Evolutionary conservation across 2,888 invertebrate species (phyloP), one percentile per base, ranked within the genome.

Genomic region (Melieria crassipennis): DNA sequence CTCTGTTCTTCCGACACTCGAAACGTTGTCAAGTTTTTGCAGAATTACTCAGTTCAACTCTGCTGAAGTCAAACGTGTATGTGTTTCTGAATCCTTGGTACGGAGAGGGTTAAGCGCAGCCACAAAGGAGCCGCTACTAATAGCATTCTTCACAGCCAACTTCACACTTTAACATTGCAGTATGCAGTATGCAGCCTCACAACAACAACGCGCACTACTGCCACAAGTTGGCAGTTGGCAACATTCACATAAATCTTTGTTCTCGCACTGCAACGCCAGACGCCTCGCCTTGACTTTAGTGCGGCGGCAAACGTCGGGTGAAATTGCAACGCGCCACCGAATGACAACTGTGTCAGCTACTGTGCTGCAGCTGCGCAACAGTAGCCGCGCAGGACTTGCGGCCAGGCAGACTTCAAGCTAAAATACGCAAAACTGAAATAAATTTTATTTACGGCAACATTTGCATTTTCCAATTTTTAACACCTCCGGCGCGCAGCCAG

Each of bases 301-400:
- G 42, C 43, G 58, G 30, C 30, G 30, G 30, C 43, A 67, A 43
- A 52, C 46, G 45, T 46, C 47, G 62, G 55, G 69, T 46, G 50
- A 69, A 63, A 62, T 62, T 69, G 62, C 62, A 68, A 62, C 64
- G 71, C 76, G 78, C 79, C 80, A 78, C 79, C 78, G 77, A 84
- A 80, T 84, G 84, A 84, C 84, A 84, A 84, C 85, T 84, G 84
- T 84, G 83, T 80, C 82, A 83, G 85, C 85, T 85, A 86, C 85
- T 82, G 85, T 85, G 78, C 73, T 75, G 74, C 68, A 71, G 72
- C 61, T 56, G 65, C 69, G 69, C 71, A 72, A 71, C 70, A 55
- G 50, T 58, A 46, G n/a, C 7, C 42, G 1, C 56, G 6, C 64
- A 45, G 30, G 43, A 48, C n/a, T 11, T 55, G 16, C 50, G 55